Evolutionary conservation across 2,113 vertebrate genomes (phyloP).

Genomic region (Seriola dumerili): DNA sequence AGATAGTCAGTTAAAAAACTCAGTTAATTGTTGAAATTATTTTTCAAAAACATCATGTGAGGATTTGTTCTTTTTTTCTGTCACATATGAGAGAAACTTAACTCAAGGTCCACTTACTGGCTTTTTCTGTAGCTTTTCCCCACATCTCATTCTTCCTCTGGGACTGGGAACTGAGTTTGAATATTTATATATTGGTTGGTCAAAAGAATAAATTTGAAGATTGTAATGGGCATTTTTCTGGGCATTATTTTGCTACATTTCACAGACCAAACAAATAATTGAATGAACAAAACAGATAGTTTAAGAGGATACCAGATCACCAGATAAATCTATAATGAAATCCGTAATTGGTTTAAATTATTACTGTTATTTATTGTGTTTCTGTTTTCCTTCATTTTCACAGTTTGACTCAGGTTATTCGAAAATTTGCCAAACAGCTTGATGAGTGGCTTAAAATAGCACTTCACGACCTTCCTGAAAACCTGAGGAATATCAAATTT

Average conservation of each 20-base stretch:
- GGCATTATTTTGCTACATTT: background rate
- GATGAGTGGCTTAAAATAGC: slow-evolving; percentile 99
- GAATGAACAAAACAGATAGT: background rate
- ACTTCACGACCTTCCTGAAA: slow-evolving; percentile 97
- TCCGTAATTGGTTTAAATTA: background rate
- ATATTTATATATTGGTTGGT: background rate
- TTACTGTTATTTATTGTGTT: background rate
- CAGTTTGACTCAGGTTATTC: slow-evolving; percentile 98
- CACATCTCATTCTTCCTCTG: background rate
- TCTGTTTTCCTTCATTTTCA: slow-evolving; percentile 38
- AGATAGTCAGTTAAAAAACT: background rate
- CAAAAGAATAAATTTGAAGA: background rate
- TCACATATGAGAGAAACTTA: too few relatives aligned
- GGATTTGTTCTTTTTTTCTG: too few relatives aligned
- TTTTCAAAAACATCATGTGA: background rate
- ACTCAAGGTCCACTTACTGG: too few relatives aligned
- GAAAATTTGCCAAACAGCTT: slow-evolving; percentile 99
- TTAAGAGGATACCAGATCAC: background rate
- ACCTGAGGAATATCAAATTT: slow-evolving; percentile 98
- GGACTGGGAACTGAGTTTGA: background rate
- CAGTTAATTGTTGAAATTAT: background rate
- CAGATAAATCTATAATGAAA: background rate
- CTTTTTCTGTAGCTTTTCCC: background rate
- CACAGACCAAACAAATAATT: background rate
- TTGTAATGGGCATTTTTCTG: too few relatives aligned